Base-by-base conservation (phyloP, 2,888 invertebrate species). In the Pyrochroa serraticornis region DNA sequence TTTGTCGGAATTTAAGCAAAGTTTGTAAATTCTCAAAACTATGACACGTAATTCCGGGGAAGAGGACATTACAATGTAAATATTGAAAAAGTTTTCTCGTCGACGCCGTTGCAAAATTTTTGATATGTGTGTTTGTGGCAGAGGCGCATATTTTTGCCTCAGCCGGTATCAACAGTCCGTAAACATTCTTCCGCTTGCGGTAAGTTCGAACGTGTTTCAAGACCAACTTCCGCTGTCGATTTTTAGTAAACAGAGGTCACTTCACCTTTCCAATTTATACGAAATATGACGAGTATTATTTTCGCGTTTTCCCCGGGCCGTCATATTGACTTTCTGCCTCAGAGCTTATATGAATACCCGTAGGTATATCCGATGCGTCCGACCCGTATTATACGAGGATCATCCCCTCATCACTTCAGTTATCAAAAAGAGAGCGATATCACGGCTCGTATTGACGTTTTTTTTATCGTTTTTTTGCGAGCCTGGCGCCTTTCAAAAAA, bases 1-100 rank as follows among this genome's bases (percentile, higher is more conserved):
- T 58, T 51, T 42, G 43, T 8, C 33, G 33, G 13, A 44, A 33
- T 33, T 44, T 44, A 44, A 6, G 13, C 8, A 55, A 55, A 55
- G 36, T 48, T 48, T 35, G n/a, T 50, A 43, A 43, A 45, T 34
- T 44, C 38, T 22, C 39, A 39, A 33, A 33, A 39, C 45, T 44
- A 14, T 49, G 45, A 55, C 54, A 48, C 44, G 42, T 44, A 34
- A 56, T 53, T 53, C 38, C 38, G 33, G 14, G 12, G 7, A 7
- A 44, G 37, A 37, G 44, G 12, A 55, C 43, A 48, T 48, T 48
- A 43, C 37, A 42, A 55, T 48, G 48, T 55, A 48, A 55, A 56
- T 56, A 56, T 56, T 56, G 55, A 49, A 49, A 56, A 56, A 56
- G 49, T 56, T 56, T 56, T 13, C 34, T 33, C 34, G 10, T 48